phyloP scores from a whole-genome alignment of 2,888 invertebrate species.

The Gasteruption jaculator region DNA sequence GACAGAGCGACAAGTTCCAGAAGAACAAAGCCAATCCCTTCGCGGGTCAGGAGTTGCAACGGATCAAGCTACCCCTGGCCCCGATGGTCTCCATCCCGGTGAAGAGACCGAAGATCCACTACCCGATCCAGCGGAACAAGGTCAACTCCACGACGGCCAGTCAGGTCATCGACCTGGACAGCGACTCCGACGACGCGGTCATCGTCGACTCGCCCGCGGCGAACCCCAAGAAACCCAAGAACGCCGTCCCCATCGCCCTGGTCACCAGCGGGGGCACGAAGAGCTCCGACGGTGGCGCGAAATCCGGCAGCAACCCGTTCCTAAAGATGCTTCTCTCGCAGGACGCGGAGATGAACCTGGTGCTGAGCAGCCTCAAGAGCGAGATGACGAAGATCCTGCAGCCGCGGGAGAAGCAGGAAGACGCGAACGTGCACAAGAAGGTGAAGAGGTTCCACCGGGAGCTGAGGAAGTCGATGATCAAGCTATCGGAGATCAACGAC shows the following conservation, averaged over 20 bases:
- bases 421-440: conserved; percentile 18
- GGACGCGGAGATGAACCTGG: conserved; percentile 32
- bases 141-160: background rate
- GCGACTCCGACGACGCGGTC: conserved; percentile 25
- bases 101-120: too few species aligned
- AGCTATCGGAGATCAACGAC: conserved; percentile 36
- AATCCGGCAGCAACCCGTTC: conserved; percentile 14
- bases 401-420: conserved; percentile 12
- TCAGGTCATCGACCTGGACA: conserved; percentile 28
- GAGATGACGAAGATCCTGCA: conserved; percentile 23
- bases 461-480: conserved; percentile 30
- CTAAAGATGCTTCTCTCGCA: conserved; percentile 30
- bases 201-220: conserved; percentile 7
- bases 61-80: too few species aligned
- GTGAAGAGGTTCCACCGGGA: conserved; percentile 33
- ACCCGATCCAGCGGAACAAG: background rate
- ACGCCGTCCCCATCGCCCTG: background rate
- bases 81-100: conserved; percentile 29
- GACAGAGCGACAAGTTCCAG: too few species aligned
- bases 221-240: background rate
- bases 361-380: conserved; percentile 28
- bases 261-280: background rate
- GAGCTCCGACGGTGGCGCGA: background rate
- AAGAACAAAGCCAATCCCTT: too few species aligned
- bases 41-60: too few species aligned